phyloP scores from a whole-genome alignment of 2,113 vertebrate genomes.

The Connochaetes taurinus region DNA sequence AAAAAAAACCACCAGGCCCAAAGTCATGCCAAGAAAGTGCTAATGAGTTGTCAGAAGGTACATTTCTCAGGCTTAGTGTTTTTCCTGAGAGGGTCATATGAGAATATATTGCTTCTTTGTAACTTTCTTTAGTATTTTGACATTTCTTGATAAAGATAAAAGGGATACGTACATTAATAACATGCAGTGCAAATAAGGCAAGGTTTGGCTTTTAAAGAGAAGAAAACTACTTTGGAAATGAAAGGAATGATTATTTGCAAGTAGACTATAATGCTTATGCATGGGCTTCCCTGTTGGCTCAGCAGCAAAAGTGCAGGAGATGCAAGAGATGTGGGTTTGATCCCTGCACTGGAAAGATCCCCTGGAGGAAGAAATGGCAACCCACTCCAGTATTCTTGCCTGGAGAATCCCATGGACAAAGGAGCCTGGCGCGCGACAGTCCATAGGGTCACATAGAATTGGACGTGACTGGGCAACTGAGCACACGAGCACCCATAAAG shows the following conservation, averaged over 20 bases:
- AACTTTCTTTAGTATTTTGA: not conserved
- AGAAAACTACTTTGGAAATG: not conserved
- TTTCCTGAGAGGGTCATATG: not conserved
- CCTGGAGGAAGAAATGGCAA: not conserved
- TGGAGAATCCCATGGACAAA: not conserved
- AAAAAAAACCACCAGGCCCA: not conserved
- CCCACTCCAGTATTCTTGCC: not conserved
- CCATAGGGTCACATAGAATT: not conserved
- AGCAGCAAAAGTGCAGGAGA: not conserved
- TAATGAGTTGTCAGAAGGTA: not conserved
- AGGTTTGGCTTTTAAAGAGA: not conserved
- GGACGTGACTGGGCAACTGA: not conserved
- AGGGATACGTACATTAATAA: not conserved
- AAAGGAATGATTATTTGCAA: not conserved
- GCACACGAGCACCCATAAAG: not conserved
- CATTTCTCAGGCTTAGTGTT: not conserved
- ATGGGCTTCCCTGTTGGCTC: not conserved
- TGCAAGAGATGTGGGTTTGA: not conserved
- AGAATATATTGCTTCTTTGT: not conserved
- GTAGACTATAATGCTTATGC: not conserved
- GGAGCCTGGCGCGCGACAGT: not conserved
- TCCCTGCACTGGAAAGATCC: not conserved
- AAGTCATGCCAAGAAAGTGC: not conserved
- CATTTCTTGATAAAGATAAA: not conserved
- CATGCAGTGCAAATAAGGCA: not conserved